phyloP scores from a whole-genome alignment of 2,113 vertebrate species.

The Meriones unguiculatus region DNA sequence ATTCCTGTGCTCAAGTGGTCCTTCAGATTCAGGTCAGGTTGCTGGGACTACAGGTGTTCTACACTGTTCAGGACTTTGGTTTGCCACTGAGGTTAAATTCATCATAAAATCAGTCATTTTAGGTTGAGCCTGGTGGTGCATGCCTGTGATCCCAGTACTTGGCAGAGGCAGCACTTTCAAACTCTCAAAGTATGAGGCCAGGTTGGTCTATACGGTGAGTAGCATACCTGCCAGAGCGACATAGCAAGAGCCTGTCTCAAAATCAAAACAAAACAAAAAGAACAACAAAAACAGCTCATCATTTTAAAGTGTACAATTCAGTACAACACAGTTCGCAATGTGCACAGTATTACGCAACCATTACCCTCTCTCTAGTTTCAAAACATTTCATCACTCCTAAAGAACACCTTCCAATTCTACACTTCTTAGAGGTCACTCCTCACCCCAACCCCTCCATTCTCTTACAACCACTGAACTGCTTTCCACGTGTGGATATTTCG shows the following conservation, averaged over 20 bases:
- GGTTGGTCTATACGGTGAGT: not conserved
- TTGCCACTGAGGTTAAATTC: not conserved
- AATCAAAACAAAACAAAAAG: not conserved
- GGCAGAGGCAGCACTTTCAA: not conserved
- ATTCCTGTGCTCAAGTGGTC: not conserved
- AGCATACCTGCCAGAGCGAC: not conserved
- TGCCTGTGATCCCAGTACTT: not conserved
- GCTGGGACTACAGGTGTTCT: not conserved
- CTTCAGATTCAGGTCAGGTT: not conserved
- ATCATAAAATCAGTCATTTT: not conserved
- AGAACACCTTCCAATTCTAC: not conserved
- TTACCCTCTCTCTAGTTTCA: not conserved
- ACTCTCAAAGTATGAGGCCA: not conserved
- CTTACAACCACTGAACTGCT: not conserved
- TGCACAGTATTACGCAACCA: not conserved
- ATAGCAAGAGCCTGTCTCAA: not conserved
- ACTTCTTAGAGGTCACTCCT: not conserved
- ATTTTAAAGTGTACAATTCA: not conserved
- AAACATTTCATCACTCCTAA: not conserved
- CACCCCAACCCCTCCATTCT: not conserved
- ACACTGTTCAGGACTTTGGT: not conserved
- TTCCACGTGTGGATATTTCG: not conserved
- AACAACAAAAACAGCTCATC: not conserved
- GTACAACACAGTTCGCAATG: not conserved
- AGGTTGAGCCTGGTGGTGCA: not conserved